A percentile compares a stretch with the other conserved stretches of the same genome.
Conservation (phyloP, 2,888 invertebrate genomes). For the Leuctra nigra region DNA sequence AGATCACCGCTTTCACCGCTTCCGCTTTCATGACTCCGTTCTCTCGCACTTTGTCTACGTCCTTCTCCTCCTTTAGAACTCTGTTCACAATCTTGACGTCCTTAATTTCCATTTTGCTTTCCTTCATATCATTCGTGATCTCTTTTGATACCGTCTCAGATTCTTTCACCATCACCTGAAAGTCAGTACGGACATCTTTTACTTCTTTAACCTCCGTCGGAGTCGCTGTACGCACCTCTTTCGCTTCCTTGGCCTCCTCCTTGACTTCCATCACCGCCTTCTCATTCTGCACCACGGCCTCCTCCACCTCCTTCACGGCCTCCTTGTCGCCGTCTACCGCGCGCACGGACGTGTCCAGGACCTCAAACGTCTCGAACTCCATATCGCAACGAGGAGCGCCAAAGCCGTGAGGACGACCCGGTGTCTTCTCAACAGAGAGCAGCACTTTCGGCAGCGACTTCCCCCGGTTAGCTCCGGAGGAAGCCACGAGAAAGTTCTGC, state of each 20-base stretch:
- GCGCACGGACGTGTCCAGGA: slow-evolving; percentile 36
- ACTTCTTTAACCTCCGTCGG: too few relatives aligned
- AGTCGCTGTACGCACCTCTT: slow-evolving; percentile 35
- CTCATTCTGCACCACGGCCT: slow-evolving; percentile 23
- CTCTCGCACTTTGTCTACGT: too few relatives aligned
- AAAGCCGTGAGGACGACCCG: not conserved
- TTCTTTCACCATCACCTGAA: too few relatives aligned
- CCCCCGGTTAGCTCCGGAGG: not conserved
- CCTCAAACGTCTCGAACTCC: slow-evolving; percentile 78
- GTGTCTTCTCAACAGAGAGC: not conserved
- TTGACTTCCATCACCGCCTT: too few relatives aligned
- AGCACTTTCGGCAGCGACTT: not conserved
- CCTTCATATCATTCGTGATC: too few relatives aligned
- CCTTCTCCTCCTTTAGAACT: not conserved
- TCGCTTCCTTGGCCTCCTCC: too few relatives aligned
- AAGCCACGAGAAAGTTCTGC: not conserved
- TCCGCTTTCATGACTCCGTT: too few relatives aligned
- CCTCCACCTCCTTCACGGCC: slow-evolving; percentile 40
- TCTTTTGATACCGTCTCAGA: too few relatives aligned
- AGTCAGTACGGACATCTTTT: too few relatives aligned
- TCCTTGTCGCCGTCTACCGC: slow-evolving; percentile 30
- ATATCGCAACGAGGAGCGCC: slow-evolving; percentile 48
- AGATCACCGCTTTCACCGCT: too few relatives aligned
- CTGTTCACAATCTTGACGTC: too few relatives aligned
- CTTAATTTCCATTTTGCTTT: too few relatives aligned